Evolutionary conservation across 2,797 vertebrate species (phyloP).

Genomic region (Cyprinodon diabolis): DNA sequence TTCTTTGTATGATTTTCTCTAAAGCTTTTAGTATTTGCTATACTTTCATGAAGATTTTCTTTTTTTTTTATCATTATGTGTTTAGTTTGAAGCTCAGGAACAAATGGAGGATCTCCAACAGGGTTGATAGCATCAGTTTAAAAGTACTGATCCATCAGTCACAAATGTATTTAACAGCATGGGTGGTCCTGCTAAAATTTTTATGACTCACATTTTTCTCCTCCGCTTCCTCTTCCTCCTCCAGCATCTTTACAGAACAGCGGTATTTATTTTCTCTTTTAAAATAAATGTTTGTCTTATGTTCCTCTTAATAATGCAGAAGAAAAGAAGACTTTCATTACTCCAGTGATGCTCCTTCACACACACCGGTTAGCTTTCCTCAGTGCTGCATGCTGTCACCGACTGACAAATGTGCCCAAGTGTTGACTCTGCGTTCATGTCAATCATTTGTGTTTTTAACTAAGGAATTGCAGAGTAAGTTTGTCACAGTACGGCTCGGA

Average conservation of each 20-base stretch:
- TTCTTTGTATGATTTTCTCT: background rate
- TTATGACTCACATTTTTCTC: conserved; percentile 27
- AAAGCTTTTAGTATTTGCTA: background rate
- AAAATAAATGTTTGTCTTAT: background rate
- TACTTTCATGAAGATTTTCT: background rate
- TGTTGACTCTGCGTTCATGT: conserved; percentile 7
- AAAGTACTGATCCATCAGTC: background rate
- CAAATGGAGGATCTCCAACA: background rate
- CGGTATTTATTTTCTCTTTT: background rate
- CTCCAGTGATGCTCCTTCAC: background rate
- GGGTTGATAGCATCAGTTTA: background rate
- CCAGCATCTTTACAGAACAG: background rate
- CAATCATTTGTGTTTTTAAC: conserved; percentile 4
- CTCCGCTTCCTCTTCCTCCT: background rate
- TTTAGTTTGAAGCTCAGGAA: background rate
- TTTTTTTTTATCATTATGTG: background rate
- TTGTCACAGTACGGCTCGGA: conserved; percentile 7
- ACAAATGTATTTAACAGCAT: conserved; percentile 11
- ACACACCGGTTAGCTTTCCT: background rate
- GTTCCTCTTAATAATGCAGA: conserved; percentile 1
- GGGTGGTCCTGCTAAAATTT: conserved; percentile 40
- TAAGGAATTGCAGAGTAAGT: conserved; percentile 11
- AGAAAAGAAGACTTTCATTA: background rate
- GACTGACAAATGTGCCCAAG: conserved; percentile 17
- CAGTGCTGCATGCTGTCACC: background rate